Evolutionary conservation across 2,797 vertebrate genomes (phyloP), one percentile per base, ranked within the genome.

Genomic region (Alectoris magna): DNA sequence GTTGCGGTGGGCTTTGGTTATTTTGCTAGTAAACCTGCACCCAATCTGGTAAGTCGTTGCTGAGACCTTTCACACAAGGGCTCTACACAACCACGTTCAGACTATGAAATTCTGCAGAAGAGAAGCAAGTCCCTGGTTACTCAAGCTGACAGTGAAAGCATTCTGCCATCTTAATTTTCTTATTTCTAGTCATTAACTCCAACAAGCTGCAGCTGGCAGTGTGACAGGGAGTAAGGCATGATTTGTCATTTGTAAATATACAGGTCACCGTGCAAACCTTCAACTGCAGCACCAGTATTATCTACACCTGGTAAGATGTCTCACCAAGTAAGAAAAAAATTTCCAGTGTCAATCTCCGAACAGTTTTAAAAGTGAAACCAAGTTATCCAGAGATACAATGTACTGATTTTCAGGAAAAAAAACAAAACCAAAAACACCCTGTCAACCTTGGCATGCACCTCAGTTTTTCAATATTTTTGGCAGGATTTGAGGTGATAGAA

Each of bases 161-260:
- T 0, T 0, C 22, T 85, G 48, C n/a, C 31, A n/a, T 62, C 41
- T 43, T 55, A 39, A 66, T 78, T 86, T 84, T 68, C 41, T 62
- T 51, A 41, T 60, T 91, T 93, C 58, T 85, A 27, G 31, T 4
- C 60, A 13, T 53, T 70, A 88, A 82, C 17, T 27, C 3, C 11
- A 70, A 85, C 49, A 63, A 0, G 10, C 38, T 84, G 79, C 24
- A 83, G 79, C 49, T 91, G 76, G 64, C 69, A 85, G 39, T 2
- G 26, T 62, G 66, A 53, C 62, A 87, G 11, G 17, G 39, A 73
- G 14, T 46, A 87, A 59, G 58, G 71, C 26, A 69, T 14, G 14
- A 43, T 72, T 69, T 51, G n/a, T 77, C 62, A 77, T 83, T 77
- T 87, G 34, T 83, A 62, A 70, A 87, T 89, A 75, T 92, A 43